phyloP scores from a whole-genome alignment of 2,888 invertebrate species.

The Papilio protenor region DNA sequence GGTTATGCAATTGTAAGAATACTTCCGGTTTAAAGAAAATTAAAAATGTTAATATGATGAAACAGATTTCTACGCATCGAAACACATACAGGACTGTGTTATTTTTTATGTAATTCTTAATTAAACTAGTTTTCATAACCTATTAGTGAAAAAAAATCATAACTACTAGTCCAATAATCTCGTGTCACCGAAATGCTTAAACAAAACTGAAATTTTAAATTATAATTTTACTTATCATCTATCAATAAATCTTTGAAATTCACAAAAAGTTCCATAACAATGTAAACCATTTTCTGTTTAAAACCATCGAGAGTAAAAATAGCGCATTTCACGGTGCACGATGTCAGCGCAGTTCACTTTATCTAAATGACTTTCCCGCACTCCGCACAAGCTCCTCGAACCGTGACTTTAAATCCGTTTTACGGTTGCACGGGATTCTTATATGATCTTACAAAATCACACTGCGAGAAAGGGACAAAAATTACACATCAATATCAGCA shows the following conservation, averaged over 20 bases:
- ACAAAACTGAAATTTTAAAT: neutral
- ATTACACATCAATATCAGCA: too few relatives aligned
- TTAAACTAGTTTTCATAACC: neutral
- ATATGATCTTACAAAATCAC: too few relatives aligned
- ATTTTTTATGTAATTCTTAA: conserved; percentile 1
- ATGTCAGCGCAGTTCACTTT: conserved; percentile 5
- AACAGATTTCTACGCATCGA: neutral
- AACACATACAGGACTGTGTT: neutral
- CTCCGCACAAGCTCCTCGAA: neutral
- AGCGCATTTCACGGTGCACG: conserved; percentile 15
- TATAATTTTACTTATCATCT: neutral
- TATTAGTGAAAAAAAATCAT: neutral
- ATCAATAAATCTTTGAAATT: neutral
- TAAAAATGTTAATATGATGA: neutral
- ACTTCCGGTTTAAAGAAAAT: neutral
- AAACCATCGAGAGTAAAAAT: conserved; percentile 4
- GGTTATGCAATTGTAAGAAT: neutral
- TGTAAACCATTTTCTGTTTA: neutral
- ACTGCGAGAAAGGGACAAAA: too few relatives aligned
- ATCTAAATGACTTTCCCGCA: conserved; percentile 31
- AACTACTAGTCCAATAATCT: too few relatives aligned
- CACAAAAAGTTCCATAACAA: neutral
- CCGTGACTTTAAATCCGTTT: conserved; percentile 9
- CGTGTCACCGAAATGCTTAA: too few relatives aligned
- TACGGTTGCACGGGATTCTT: conserved; percentile 5